A percentile compares a stretch with the other conserved stretches of the same genome.
Conservation (phyloP, 2,888 invertebrate genomes). For the Prosapia bicincta region DNA sequence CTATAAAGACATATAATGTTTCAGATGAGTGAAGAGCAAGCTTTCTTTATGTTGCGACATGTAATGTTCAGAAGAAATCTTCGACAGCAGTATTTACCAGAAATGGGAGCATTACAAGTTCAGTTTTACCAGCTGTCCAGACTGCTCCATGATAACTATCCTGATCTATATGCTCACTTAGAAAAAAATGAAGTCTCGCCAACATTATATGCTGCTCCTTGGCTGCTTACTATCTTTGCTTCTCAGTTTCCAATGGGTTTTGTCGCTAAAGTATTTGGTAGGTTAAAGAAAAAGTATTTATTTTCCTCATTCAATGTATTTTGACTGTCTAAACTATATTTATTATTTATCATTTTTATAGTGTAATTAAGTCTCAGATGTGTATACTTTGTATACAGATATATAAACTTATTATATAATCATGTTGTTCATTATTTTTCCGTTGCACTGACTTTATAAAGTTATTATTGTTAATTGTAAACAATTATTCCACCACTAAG, state of each 20-base stretch:
- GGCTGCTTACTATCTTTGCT: constrained; percentile 94
- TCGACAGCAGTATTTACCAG: constrained; percentile 86
- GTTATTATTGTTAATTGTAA: too few relatives aligned
- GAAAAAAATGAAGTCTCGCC: constrained; percentile 88
- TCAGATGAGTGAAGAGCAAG: constrained; percentile 91
- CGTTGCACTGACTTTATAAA: too few relatives aligned
- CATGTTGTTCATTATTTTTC: too few relatives aligned
- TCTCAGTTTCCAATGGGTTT: constrained; percentile 96
- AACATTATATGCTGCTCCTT: constrained; percentile 93
- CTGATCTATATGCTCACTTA: constrained; percentile 82
- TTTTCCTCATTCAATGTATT: too few relatives aligned
- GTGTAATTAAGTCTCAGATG: too few relatives aligned
- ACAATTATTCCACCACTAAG: too few relatives aligned
- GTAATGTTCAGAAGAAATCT: constrained; percentile 88
- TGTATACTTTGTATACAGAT: too few relatives aligned
- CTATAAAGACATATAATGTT: not conserved
- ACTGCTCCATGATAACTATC: constrained; percentile 81
- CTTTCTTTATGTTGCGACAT: constrained; percentile 83
- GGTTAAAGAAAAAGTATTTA: constrained; percentile 44
- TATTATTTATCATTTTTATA: too few relatives aligned
- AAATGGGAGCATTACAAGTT: constrained; percentile 87
- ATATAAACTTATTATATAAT: too few relatives aligned
- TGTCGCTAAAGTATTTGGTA: constrained; percentile 90
- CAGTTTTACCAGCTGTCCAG: constrained; percentile 92
- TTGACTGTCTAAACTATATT: too few relatives aligned